Evolutionary conservation across 2,113 vertebrate species (phyloP), one percentile per base, ranked within the genome.

Genomic region (Microcebus ravelobensis): DNA sequence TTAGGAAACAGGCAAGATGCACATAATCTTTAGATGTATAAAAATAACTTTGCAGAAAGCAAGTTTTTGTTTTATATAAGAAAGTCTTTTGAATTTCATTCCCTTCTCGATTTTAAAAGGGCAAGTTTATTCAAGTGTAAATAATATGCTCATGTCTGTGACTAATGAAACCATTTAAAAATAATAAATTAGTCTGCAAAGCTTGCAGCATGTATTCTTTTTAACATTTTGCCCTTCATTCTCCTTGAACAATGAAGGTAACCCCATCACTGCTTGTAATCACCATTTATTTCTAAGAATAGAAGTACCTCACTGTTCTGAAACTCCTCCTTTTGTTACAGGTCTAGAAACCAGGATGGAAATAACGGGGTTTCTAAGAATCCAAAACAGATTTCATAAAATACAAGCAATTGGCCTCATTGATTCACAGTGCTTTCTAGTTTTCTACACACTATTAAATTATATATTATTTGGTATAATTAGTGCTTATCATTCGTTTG

Each of bases 81-180:
- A 93, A 93, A 96, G 61, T 59, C 87, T 93, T 94, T 93, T 81
- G 84, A 95, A 97, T 94, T 97, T 76, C 96, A 96, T 97, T 97
- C 90, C 68, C 55, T 97, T 95, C 81, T 93, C 80, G 48, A 94
- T 97, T 97, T 97, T 96, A 96, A 97, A 95, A 98, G 97, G 96
- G 96, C 87, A 97, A 92, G 71, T 97, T 97, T 97, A 96, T 96
- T 96, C 96, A 97, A 97, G 96, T 97, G 92, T 97, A 97, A 97
- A 98, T 97, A 96, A 98, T 98, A 96, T 96, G 94, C 55, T 97
- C 97, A 95, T 96, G 94, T 98, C 95, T 98, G 80, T 97, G 92
- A 97, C 96, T 98, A 97, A 98, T 97, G 96, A 97, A 97, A 96
- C 71, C 67, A 96, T 96, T 98, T 97, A 73, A 96, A 97, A 97